phyloP scores from a whole-genome alignment of 2,797 vertebrate species.

The Oreochromis grahami region DNA sequence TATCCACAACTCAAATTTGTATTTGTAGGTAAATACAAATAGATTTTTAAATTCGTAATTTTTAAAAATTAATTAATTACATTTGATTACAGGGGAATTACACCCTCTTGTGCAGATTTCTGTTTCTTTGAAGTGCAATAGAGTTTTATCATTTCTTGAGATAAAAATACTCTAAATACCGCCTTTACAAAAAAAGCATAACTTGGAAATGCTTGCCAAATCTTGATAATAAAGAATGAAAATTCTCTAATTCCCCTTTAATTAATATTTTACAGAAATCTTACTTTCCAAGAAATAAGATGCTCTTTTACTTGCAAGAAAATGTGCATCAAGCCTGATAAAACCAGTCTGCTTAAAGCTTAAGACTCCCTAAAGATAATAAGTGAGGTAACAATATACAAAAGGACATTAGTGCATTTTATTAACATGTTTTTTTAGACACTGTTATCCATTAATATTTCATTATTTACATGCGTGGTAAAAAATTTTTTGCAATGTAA shows the following conservation, averaged over 20 bases:
- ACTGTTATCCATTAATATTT: background rate
- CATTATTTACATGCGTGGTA: background rate
- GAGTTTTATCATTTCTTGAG: background rate
- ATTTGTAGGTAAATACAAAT: background rate
- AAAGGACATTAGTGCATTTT: background rate
- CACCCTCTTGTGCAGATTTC: background rate
- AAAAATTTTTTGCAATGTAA: accelerated
- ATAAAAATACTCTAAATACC: background rate
- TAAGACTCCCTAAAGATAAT: background rate
- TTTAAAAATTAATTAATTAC: background rate
- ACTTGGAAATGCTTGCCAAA: background rate
- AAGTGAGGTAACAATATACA: background rate
- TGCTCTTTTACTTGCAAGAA: background rate
- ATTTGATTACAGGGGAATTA: background rate
- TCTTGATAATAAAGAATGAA: background rate
- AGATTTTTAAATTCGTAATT: background rate
- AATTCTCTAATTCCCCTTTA: background rate
- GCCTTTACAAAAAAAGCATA: background rate
- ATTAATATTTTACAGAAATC: background rate
- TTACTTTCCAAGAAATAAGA: background rate
- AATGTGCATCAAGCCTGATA: background rate
- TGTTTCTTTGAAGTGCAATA: background rate
- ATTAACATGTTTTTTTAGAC: background rate
- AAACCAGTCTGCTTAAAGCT: background rate
- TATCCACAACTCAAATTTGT: background rate